These are phyloP conservation scores for Neogobius melanostomus DNA, from an alignment of 2,113 vertebrate species.

Conservation along the genomic window DNA sequence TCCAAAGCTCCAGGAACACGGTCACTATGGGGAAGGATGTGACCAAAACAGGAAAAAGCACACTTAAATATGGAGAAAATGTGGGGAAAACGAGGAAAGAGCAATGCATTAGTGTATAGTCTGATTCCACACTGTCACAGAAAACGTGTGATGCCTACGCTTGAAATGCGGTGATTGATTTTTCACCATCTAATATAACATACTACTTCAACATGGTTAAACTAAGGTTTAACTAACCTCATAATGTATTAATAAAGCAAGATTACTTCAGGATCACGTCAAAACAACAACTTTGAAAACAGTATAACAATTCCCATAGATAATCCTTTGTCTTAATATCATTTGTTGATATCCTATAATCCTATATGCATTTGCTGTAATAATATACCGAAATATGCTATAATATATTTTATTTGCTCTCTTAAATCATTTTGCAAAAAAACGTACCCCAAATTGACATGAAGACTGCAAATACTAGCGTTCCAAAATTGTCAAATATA, in stretches of 20 bases:
- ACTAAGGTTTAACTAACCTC: no score
- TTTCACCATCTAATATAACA: no score
- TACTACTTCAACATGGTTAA: no score
- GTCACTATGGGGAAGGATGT: conserved; percentile 77
- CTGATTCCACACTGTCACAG: not conserved
- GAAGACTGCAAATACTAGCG: conserved; percentile 90
- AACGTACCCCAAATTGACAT: conserved; percentile 95
- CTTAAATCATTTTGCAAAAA: not conserved
- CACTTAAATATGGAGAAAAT: not conserved
- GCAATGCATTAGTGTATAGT: not conserved
- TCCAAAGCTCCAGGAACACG: conserved; percentile 94
- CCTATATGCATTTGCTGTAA: not conserved
- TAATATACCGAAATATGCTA: not conserved
- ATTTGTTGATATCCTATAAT: not conserved
- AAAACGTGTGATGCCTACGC: not conserved
- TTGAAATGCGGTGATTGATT: no score
- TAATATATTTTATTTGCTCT: not conserved
- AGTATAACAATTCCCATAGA: no score
- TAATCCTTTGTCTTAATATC: no score
- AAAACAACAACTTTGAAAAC: no score
- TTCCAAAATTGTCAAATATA: conserved; percentile 95
- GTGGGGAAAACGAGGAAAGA: not conserved
- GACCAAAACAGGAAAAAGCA: conserved; percentile 6
- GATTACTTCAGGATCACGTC: no score
- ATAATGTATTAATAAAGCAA: no score